Base-by-base conservation (phyloP, 2,797 vertebrate species). In the Argyrosomus regius region DNA sequence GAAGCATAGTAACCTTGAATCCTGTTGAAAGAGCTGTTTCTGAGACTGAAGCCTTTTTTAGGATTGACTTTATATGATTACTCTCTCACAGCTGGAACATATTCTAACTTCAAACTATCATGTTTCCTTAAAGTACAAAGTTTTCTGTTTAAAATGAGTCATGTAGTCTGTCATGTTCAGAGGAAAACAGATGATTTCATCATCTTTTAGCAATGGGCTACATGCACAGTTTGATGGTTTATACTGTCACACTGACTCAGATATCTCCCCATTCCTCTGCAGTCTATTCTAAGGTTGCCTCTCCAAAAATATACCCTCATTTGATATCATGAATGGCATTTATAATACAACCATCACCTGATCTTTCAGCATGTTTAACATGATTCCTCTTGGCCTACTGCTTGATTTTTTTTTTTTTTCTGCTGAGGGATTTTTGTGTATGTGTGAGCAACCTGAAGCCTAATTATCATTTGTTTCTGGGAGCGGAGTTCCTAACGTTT, bases 251-350 rank as follows among this genome's bases (percentile, higher is more conserved):
- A 35, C 17, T 58, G 65, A 61, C 48, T 20, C 66, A 46, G 45
- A 46, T 59, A 60, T 77, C 64, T 72, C 67, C 31, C 52, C 22
- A 11, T 61, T 65, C 22, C 50, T 63, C 60, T 24, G 22, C 20
- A 11, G 24, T 16, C 65, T 35, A n/a, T 60, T 46, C 54, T 75
- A 24, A 69, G 28, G 56, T 75, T 72, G 48, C 78, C 20, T 60
- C 50, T 85, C 84, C 57, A 64, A 78, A 91, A 86, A 86, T 86
- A 85, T 1, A 75, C 35, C 48, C 35, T 73, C 65, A 84, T 79
- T 58, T 76, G 75, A 92, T 86, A 76, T 66, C 72, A 84, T 85
- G 78, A 90, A 91, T 88, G 85, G 58, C 81, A 89, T 88, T 86
- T 81, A 66, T 58, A 80, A 73, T 70, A 85, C 72, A 58, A 83